phyloP scores from a whole-genome alignment of 2,797 vertebrate genomes.

The Paguma larvata region DNA sequence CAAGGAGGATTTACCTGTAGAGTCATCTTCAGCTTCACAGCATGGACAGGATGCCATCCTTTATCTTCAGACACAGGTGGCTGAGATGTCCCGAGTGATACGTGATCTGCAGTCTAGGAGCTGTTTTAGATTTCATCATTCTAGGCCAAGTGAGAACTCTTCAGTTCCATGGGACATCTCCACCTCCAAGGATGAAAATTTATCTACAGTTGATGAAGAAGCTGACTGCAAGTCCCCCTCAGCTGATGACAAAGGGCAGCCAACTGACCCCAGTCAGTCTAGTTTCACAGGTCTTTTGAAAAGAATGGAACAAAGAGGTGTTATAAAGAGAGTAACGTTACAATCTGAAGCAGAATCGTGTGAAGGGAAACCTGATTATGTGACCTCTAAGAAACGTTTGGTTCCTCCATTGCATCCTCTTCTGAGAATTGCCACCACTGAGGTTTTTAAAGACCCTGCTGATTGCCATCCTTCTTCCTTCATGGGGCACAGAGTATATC shows the following conservation, averaged over 20 bases:
- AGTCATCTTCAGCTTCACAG: slow-evolving; percentile 71
- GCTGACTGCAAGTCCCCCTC: slow-evolving; percentile 77
- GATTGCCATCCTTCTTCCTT: slow-evolving; percentile 84
- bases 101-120: slow-evolving; percentile 82
- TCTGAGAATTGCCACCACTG: slow-evolving; percentile 81
- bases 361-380: slow-evolving; percentile 77
- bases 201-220: slow-evolving; percentile 79
- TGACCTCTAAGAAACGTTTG: slow-evolving; percentile 80
- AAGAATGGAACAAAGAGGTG: slow-evolving; percentile 83
- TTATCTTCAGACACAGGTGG: slow-evolving; percentile 81
- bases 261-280: slow-evolving; percentile 74
- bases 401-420: slow-evolving; percentile 83
- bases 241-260: slow-evolving; percentile 72
- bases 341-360: slow-evolving; percentile 76
- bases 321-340: slow-evolving; percentile 81
- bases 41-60: slow-evolving; percentile 81
- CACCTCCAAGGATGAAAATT: slow-evolving; percentile 75
- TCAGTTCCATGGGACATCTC: slow-evolving; percentile 80
- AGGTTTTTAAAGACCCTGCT: slow-evolving; percentile 84
- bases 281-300: slow-evolving; percentile 84
- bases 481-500: slow-evolving; percentile 83
- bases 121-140: slow-evolving; percentile 83
- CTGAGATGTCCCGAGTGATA: slow-evolving; percentile 84
- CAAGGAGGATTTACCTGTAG: slow-evolving; percentile 75
- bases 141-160: slow-evolving; percentile 73